Evolutionary conservation across 2,113 vertebrate genomes (phyloP).

Genomic region (Saimiri boliviensis): DNA sequence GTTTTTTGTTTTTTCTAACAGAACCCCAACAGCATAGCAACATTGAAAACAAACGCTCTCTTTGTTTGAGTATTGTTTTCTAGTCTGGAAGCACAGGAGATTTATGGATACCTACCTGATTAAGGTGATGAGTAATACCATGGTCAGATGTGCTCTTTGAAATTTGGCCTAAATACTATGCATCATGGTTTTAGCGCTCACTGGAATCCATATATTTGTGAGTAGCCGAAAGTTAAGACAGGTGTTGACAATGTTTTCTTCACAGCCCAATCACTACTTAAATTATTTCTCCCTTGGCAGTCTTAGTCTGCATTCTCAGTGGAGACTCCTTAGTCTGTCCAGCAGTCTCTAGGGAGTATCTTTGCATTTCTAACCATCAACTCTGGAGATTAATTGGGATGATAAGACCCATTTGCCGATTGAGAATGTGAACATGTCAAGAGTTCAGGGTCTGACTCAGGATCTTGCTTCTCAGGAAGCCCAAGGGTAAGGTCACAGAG

Average conservation of each 20-base stretch:
- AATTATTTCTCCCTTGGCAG: neutral
- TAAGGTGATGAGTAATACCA: neutral
- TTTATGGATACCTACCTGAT: slow-evolving; percentile 4
- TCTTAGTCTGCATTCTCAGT: neutral
- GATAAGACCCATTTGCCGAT: neutral
- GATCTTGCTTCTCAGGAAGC: neutral
- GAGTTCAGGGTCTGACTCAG: neutral
- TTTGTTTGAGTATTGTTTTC: slow-evolving; percentile 39
- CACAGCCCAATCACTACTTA: neutral
- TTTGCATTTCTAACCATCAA: slow-evolving; percentile 1
- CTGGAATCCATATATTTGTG: neutral
- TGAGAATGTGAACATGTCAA: neutral
- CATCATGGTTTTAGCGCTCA: neutral
- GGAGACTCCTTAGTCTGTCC: neutral
- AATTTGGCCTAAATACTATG: neutral
- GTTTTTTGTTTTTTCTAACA: neutral
- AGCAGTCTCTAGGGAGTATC: neutral
- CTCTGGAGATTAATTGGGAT: neutral
- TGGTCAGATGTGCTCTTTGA: neutral
- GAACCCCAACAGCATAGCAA: neutral
- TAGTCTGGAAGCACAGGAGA: neutral
- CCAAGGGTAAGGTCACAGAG: neutral
- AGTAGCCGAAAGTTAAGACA: neutral
- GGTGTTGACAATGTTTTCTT: neutral
- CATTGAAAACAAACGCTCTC: slow-evolving; percentile 5